These are phyloP conservation scores for Fulica atra DNA, from an alignment of 2,113 vertebrate genomes.

Conservation along the genomic window DNA sequence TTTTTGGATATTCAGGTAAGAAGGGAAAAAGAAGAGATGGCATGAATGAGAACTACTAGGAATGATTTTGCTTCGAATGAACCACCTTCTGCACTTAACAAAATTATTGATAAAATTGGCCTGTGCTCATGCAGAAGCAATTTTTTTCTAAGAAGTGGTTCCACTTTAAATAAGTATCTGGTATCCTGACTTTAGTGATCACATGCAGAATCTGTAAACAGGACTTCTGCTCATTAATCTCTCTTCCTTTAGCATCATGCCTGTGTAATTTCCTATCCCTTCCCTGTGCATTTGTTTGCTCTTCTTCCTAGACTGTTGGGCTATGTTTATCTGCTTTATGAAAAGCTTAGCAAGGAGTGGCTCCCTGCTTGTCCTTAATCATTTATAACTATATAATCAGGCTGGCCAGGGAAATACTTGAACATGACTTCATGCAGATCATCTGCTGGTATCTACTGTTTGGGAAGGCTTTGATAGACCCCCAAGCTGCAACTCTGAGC, in stretches of 20 bases:
- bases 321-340: background rate
- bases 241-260: background rate
- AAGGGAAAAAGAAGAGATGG: background rate
- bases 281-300: background rate
- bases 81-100: background rate
- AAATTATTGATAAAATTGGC: background rate
- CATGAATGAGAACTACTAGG: background rate
- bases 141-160: background rate
- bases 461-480: background rate
- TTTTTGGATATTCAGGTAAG: background rate
- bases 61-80: background rate
- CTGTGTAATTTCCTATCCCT: background rate
- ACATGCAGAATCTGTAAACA: background rate
- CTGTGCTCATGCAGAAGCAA: background rate
- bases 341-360: background rate
- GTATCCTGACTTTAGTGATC: background rate
- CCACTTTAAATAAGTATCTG: background rate
- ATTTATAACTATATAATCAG: accelerated
- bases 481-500: background rate
- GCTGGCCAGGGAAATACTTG: background rate
- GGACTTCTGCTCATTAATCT: background rate
- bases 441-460: background rate
- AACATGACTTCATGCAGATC: background rate
- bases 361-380: background rate
- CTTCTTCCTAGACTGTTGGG: background rate